A percentile compares a stretch with the other conserved stretches of the same genome.
Evolutionary conservation across 2,113 vertebrate genomes (phyloP).

Genomic region (Mormyrus iriodes): DNA sequence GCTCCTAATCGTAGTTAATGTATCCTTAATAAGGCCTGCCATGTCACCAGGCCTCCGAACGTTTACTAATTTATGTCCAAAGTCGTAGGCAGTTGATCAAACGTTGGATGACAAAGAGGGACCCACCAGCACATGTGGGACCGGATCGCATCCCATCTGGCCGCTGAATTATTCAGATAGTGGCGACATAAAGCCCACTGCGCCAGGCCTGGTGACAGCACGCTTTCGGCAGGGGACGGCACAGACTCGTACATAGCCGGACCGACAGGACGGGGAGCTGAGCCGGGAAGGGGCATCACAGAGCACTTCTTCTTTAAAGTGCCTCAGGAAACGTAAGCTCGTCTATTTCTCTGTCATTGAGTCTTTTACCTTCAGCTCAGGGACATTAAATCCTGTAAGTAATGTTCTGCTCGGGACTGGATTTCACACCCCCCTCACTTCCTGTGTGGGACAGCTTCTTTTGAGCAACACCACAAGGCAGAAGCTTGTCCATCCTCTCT

Average conservation of each 20-base stretch:
- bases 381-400: background rate
- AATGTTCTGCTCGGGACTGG: background rate
- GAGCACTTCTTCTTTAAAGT: background rate
- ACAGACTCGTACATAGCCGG: background rate
- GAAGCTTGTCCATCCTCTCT: background rate
- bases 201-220: background rate
- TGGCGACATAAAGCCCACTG: conserved; percentile 29
- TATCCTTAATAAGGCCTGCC: background rate
- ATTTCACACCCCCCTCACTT: background rate
- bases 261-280: background rate
- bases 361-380: background rate
- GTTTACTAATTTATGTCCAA: background rate
- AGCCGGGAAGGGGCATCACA: background rate
- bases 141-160: conserved; percentile 48
- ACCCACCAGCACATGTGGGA: conserved; percentile 41
- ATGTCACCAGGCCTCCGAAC: background rate
- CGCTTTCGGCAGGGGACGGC: no score
- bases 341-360: background rate
- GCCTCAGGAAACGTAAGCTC: background rate
- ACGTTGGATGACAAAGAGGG: conserved; percentile 11
- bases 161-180: conserved; percentile 62
- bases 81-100: background rate
- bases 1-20: background rate
- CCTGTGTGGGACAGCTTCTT: background rate
- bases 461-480: background rate